These are phyloP conservation scores for Ophioninae sp. DNA, from an alignment of 2,888 invertebrate species.

Conservation along the genomic window DNA sequence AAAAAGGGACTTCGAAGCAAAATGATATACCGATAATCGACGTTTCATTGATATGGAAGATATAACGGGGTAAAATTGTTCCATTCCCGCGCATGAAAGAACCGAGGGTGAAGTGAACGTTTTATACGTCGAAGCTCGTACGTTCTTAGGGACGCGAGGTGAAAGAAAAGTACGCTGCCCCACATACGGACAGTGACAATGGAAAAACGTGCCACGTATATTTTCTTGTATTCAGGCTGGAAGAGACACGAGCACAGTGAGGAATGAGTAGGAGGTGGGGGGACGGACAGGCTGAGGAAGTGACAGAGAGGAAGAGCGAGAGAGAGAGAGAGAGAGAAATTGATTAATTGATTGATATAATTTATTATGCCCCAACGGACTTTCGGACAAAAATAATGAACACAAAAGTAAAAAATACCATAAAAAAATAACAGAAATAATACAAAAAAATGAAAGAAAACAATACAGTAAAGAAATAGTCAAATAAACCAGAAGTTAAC, in stretches of 20 bases:
- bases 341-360: too few relatives aligned
- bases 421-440: not conserved
- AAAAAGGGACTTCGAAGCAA: too few relatives aligned
- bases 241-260: not conserved
- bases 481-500: too few relatives aligned
- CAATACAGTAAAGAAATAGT: too few relatives aligned
- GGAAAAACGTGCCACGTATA: constrained; percentile 29
- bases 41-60: too few relatives aligned
- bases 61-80: too few relatives aligned
- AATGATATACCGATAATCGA: too few relatives aligned
- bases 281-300: not conserved
- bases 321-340: not conserved
- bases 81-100: not conserved
- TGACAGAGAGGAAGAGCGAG: not conserved
- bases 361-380: too few relatives aligned
- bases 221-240: constrained; percentile 19
- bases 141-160: not conserved
- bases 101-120: not conserved
- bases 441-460: not conserved
- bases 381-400: too few relatives aligned
- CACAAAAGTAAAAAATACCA: too few relatives aligned
- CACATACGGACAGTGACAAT: constrained; percentile 7
- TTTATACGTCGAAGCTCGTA: not conserved
- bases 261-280: not conserved
- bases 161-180: constrained; percentile 19